Evolutionary conservation across 2,113 vertebrate species (phyloP).

Genomic region (Scophthalmus maximus): DNA sequence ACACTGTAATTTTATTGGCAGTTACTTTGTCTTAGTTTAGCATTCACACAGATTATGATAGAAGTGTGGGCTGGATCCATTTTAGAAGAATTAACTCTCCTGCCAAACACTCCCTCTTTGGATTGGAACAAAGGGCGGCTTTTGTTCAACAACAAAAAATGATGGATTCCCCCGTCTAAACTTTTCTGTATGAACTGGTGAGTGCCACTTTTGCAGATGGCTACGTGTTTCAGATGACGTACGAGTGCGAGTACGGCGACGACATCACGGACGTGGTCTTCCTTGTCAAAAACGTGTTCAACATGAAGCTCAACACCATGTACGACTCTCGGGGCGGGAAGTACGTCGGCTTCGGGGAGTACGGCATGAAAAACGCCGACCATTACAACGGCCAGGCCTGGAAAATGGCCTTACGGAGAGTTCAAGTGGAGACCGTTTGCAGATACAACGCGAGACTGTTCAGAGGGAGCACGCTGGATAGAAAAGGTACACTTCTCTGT

Average conservation of each 20-base stretch:
- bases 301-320: slow-evolving; percentile 11
- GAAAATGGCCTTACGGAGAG: slow-evolving; percentile 22
- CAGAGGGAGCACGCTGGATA: slow-evolving; percentile 28
- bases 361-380: slow-evolving; percentile 10
- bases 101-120: too few relatives aligned
- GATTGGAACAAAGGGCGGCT: too few relatives aligned
- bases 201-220: slow-evolving; percentile 39
- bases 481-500: not conserved
- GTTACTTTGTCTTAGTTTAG: too few relatives aligned
- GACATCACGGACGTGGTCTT: slow-evolving; percentile 30
- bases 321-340: slow-evolving; percentile 50
- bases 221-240: slow-evolving; percentile 30
- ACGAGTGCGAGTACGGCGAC: slow-evolving; percentile 43
- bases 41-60: too few relatives aligned
- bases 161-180: too few relatives aligned
- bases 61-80: too few relatives aligned
- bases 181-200: too few relatives aligned
- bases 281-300: slow-evolving; percentile 40
- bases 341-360: slow-evolving; percentile 43
- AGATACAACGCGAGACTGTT: slow-evolving; percentile 18
- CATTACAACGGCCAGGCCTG: slow-evolving; percentile 4
- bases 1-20: too few relatives aligned
- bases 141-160: too few relatives aligned
- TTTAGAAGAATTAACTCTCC: too few relatives aligned
- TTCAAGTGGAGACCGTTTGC: slow-evolving; percentile 33